Conservation (phyloP, 2,113 vertebrate species). For the Oreochromis niloticus region DNA sequence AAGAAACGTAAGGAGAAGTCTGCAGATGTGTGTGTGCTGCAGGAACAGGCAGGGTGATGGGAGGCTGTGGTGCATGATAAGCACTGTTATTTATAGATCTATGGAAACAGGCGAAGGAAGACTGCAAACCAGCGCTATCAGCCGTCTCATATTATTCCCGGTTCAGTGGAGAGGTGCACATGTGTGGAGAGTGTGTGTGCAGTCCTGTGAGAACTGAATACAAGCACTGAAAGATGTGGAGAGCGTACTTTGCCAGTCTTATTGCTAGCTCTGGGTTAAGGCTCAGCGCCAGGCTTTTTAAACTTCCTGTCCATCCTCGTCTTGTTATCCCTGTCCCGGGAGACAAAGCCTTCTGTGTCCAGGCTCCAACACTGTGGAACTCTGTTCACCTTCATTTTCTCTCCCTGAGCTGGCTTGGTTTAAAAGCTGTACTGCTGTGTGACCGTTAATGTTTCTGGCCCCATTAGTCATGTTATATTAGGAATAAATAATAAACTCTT, state of each 20-base stretch:
- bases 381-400: neutral
- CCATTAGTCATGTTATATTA: neutral
- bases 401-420: neutral
- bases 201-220: neutral
- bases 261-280: neutral
- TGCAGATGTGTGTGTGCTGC: neutral
- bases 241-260: neutral
- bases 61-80: constrained; percentile 42
- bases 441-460: neutral
- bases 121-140: constrained; percentile 24
- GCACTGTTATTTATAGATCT: constrained; percentile 56
- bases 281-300: neutral
- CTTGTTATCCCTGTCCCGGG: neutral
- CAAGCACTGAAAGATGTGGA: neutral
- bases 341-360: neutral
- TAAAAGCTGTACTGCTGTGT: neutral
- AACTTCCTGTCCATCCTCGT: neutral
- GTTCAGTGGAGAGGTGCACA: neutral
- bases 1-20: neutral
- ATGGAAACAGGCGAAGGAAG: constrained; percentile 34
- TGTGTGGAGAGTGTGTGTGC: neutral
- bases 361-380: neutral
- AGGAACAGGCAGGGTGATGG: constrained; percentile 13
- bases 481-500: neutral
- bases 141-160: neutral